Evolutionary conservation across 1,140 invertebrate species (phyloP).

Genomic region (Epicauta chinensis): DNA sequence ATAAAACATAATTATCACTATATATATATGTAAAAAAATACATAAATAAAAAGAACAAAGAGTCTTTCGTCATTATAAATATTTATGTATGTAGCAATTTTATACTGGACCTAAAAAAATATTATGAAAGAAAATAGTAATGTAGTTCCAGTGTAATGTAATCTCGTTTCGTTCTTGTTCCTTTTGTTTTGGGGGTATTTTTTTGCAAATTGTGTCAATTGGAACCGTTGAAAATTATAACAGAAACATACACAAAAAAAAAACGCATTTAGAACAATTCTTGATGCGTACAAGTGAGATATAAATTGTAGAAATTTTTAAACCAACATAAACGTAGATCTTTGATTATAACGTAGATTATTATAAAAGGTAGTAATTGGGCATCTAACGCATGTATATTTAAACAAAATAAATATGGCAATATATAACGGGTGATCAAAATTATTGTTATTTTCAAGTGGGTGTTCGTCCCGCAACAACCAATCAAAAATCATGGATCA

Average conservation of each 20-base stretch:
- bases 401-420: constrained; percentile 9
- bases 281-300: constrained; percentile 42
- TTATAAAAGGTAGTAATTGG: constrained; percentile 5
- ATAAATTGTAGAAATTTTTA: constrained; percentile 37
- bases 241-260: too few relatives aligned
- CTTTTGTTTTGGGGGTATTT: too few relatives aligned
- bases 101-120: constrained; percentile 33
- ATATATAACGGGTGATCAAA: too few relatives aligned
- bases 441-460: too few relatives aligned
- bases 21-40: too few relatives aligned
- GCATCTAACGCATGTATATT: constrained; percentile 5
- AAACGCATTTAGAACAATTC: too few relatives aligned
- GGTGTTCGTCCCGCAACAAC: too few relatives aligned
- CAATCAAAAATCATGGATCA: too few relatives aligned
- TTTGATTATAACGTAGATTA: constrained; percentile 27
- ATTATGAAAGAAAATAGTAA: constrained; percentile 6
- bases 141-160: constrained; percentile 5
- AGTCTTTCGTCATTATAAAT: constrained; percentile 38
- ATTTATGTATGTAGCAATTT: constrained; percentile 38
- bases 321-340: constrained; percentile 28
- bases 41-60: constrained; percentile 25
- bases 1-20: not conserved
- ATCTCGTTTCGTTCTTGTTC: too few relatives aligned
- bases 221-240: too few relatives aligned
- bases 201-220: constrained; percentile 24